Conservation (phyloP, 2,888 invertebrate species). For the Caenorhabditis macrosperma region DNA sequence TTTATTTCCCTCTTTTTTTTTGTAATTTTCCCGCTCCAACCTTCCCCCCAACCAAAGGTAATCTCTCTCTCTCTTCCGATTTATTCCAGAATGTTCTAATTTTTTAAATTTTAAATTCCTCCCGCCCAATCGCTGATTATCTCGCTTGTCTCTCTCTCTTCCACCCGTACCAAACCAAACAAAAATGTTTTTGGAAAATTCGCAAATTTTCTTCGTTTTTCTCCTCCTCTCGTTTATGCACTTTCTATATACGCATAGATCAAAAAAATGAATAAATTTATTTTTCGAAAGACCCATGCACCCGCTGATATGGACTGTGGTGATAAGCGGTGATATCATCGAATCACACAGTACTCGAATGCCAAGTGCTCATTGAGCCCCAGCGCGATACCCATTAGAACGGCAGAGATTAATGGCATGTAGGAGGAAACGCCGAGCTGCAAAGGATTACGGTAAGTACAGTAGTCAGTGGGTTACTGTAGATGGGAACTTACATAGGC, state of each 20-base stretch:
- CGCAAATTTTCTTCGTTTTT: neutral
- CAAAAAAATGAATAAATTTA: constrained; percentile 36
- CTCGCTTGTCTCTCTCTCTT: constrained; percentile 16
- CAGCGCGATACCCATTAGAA: neutral
- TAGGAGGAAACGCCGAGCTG: neutral
- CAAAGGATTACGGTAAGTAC: neutral
- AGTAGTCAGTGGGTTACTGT: too few species aligned
- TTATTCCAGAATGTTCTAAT: constrained; percentile 8
- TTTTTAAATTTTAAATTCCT: neutral
- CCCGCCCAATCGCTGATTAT: constrained; percentile 14
- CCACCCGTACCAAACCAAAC: neutral
- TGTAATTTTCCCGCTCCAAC: neutral
- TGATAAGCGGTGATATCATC: too few species aligned
- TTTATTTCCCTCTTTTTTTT: constrained; percentile 13
- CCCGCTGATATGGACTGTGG: too few species aligned
- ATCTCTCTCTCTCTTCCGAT: neutral
- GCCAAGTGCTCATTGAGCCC: neutral
- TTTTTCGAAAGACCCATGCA: too few species aligned
- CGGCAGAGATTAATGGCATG: neutral
- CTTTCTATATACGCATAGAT: neutral
- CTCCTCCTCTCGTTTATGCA: neutral
- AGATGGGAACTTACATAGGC: too few species aligned
- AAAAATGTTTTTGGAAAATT: neutral
- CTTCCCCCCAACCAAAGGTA: neutral
- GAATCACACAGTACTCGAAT: neutral